Conservation (phyloP, 2,888 invertebrate species). For the Chaetogeoica ovagalla region DNA sequence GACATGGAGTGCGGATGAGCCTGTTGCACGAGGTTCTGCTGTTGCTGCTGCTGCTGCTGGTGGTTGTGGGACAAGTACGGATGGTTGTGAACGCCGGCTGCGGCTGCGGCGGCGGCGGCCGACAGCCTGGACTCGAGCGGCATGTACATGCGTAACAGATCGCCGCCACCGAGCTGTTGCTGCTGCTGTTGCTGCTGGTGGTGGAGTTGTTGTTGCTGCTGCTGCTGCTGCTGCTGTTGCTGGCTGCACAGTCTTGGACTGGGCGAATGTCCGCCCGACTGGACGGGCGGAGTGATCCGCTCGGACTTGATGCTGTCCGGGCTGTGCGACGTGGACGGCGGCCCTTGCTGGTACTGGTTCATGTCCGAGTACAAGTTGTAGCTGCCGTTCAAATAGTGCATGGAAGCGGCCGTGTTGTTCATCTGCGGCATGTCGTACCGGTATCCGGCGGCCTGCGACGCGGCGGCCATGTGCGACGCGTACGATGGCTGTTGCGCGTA, state of each 20-base stretch:
- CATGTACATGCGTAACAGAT: constrained; percentile 50
- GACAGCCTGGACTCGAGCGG: constrained; percentile 49
- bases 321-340: constrained; percentile 74
- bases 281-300: constrained; percentile 74
- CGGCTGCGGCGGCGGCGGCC: constrained; percentile 22
- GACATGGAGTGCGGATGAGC: constrained; percentile 48
- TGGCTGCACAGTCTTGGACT: constrained; percentile 58
- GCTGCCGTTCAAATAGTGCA: constrained; percentile 74
- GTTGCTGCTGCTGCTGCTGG: constrained; percentile 1
- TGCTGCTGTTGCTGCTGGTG: constrained; percentile 10
- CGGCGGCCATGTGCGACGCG: constrained; percentile 60
- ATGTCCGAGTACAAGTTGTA: constrained; percentile 67
- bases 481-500: constrained; percentile 74
- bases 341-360: constrained; percentile 62
- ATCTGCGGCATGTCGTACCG: constrained; percentile 89
- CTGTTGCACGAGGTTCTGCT: constrained; percentile 39
- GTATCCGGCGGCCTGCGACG: constrained; percentile 62
- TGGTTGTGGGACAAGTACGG: constrained; percentile 37
- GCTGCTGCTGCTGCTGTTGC: constrained; percentile 29
- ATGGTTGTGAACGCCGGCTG: constrained; percentile 33
- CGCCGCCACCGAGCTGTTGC: constrained; percentile 14
- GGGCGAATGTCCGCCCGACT: constrained; percentile 64
- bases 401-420: constrained; percentile 67
- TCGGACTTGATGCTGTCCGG: constrained; percentile 83
- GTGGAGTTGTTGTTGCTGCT: constrained; percentile 55